phyloP scores from a whole-genome alignment of 1,140 invertebrate species.

The honey bee (Apis mellifera) region DNA sequence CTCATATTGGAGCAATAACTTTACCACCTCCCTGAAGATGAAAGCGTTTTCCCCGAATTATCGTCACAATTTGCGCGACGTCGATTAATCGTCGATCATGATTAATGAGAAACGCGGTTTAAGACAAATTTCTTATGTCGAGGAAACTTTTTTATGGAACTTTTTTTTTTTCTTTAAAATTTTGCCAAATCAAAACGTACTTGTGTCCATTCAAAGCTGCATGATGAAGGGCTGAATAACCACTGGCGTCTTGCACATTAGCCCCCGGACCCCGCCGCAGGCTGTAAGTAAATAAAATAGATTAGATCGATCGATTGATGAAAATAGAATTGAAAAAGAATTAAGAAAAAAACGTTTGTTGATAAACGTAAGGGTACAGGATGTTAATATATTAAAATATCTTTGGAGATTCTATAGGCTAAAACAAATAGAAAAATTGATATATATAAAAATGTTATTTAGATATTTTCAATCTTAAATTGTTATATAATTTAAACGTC shows the following conservation, averaged over 20 bases:
- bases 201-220: conserved; percentile 96
- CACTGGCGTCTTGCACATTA: conserved; percentile 95
- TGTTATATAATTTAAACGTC: no score
- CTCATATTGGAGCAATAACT: conserved; percentile 91
- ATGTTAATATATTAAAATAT: no score
- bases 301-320: no score
- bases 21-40: conserved; percentile 91
- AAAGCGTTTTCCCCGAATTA: conserved; percentile 47
- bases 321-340: no score
- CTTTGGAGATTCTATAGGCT: no score
- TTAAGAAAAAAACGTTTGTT: no score
- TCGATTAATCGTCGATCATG: conserved; percentile 27
- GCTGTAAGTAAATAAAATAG: conserved; percentile 82
- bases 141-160: background rate
- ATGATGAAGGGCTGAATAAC: conserved; percentile 97
- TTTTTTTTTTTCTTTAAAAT: background rate
- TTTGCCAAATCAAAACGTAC: conserved; percentile 83
- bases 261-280: conserved; percentile 93
- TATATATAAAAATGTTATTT: no score
- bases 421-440: no score
- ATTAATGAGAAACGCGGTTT: background rate
- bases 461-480: no score
- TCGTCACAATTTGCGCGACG: conserved; percentile 25
- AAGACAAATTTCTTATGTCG: background rate
- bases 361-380: no score